phyloP scores from a whole-genome alignment of 1,140 invertebrate species.

The Ganaspis sp. region DNA sequence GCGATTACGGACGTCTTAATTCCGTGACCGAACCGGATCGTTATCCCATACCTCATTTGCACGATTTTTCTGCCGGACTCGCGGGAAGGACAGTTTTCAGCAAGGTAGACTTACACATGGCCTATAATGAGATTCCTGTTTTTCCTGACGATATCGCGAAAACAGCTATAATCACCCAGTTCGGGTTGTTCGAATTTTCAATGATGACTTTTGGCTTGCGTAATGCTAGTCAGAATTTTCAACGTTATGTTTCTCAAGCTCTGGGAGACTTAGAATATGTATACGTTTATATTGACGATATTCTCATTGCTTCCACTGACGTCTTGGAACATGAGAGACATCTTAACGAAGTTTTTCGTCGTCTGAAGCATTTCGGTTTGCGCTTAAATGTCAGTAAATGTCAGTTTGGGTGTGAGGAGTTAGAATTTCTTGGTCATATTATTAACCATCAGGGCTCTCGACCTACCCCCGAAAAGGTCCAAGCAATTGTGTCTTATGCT shows the following conservation, averaged over 20 bases:
- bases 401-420: neutral
- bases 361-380: neutral
- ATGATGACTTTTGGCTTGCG: neutral
- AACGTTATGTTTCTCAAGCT: neutral
- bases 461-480: neutral
- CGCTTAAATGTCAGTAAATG: neutral
- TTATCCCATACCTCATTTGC: conserved; percentile 33
- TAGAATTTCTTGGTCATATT: neutral
- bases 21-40: conserved; percentile 32
- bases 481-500: neutral
- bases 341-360: neutral
- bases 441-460: neutral
- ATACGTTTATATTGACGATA: neutral
- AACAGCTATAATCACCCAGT: conserved; percentile 50
- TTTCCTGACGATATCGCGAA: conserved; percentile 60
- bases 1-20: conserved; percentile 46
- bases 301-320: too few species aligned
- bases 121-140: conserved; percentile 72
- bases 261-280: neutral
- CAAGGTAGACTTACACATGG: conserved; percentile 64
- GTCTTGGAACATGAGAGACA: neutral
- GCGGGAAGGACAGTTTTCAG: conserved; percentile 54
- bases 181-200: conserved; percentile 62
- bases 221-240: neutral
- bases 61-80: conserved; percentile 51